Evolutionary conservation across 2,113 vertebrate genomes (phyloP).

Genomic region (Phycodurus eques): DNA sequence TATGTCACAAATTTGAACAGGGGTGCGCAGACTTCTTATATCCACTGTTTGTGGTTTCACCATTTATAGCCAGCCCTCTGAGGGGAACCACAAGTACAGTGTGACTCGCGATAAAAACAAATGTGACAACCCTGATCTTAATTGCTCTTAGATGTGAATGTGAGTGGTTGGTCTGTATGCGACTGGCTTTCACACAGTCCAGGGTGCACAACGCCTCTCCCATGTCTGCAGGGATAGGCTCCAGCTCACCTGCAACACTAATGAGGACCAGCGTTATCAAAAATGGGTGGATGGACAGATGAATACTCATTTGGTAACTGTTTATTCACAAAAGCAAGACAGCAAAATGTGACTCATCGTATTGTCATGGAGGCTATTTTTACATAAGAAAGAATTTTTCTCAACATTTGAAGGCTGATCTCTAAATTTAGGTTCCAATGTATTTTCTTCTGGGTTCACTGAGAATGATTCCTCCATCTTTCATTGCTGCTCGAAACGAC

Average conservation of each 20-base stretch:
- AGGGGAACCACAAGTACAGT: no score
- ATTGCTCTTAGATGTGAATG: background rate
- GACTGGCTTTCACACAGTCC: no score
- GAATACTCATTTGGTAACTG: constrained; percentile 7
- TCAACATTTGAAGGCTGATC: constrained; percentile 10
- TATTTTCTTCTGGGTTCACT: constrained; percentile 83
- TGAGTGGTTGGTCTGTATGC: no score
- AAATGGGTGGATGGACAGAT: background rate
- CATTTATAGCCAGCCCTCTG: no score
- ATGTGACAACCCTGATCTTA: no score
- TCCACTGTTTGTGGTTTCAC: background rate
- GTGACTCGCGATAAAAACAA: no score
- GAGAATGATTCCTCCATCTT: constrained; percentile 81
- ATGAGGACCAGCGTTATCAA: background rate
- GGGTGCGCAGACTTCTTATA: background rate
- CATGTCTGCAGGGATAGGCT: no score
- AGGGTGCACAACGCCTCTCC: no score
- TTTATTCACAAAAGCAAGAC: constrained; percentile 21
- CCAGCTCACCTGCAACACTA: no score
- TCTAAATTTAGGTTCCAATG: constrained; percentile 34
- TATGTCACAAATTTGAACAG: background rate
- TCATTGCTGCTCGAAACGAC: constrained; percentile 79
- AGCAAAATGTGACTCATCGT: background rate
- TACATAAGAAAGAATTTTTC: background rate
- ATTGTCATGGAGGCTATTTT: background rate